phyloP scores from a whole-genome alignment of 2,113 vertebrate species.

The Phyllopteryx taeniolatus region DNA sequence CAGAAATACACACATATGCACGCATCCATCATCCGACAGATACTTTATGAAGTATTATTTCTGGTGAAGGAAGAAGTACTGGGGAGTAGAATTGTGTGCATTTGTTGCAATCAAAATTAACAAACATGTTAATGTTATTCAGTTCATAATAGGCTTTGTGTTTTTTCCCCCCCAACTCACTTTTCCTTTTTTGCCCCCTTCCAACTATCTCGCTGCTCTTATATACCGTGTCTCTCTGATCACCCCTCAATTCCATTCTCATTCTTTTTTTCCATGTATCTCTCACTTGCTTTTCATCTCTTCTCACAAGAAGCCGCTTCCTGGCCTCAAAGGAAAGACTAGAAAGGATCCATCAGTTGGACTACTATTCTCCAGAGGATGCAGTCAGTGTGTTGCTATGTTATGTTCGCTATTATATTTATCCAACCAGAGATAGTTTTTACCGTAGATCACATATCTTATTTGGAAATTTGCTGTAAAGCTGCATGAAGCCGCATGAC shows the following conservation, averaged over 20 bases:
- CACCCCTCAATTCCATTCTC: conserved; percentile 41
- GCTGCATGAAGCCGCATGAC: conserved; percentile 35
- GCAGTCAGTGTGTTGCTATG: conserved; percentile 46
- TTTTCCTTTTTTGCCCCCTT: conserved; percentile 26
- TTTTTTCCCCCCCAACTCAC: conserved; percentile 18
- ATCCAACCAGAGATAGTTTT: conserved; percentile 56
- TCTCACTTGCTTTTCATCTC: conserved; percentile 52
- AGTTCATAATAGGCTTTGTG: conserved; percentile 30
- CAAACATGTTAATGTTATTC: conserved; percentile 45
- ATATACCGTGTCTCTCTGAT: conserved; percentile 22
- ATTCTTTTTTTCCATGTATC: conserved; percentile 39
- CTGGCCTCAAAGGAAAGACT: conserved; percentile 52
- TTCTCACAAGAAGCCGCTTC: conserved; percentile 45
- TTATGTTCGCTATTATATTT: conserved; percentile 60
- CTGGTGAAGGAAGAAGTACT: not conserved
- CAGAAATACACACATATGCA: too few relatives aligned
- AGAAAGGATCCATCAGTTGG: conserved; percentile 62
- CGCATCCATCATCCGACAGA: too few relatives aligned
- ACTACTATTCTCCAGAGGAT: conserved; percentile 57
- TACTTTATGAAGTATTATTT: too few relatives aligned
- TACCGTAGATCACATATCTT: conserved; percentile 56
- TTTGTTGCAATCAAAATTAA: conserved; percentile 8
- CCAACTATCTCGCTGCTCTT: conserved; percentile 8
- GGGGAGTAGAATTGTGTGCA: not conserved
- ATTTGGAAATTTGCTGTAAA: conserved; percentile 51